Percentiles rank a stretch among this genome's conserved stretches.
Evolutionary conservation across 2,113 vertebrate genomes (phyloP).

Genomic region (Rhipidura dahli): DNA sequence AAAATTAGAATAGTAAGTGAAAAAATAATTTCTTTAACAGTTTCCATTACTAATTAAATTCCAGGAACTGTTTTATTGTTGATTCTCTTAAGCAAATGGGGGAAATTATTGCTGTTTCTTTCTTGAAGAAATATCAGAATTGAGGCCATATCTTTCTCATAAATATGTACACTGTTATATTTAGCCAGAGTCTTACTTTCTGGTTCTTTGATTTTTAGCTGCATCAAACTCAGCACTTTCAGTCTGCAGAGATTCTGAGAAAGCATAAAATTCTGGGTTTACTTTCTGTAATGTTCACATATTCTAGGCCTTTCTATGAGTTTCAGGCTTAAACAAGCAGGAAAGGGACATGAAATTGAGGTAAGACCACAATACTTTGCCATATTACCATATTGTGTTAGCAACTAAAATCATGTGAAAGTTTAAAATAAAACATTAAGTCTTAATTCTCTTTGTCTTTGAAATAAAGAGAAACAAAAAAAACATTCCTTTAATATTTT

Average conservation of each 20-base stretch:
- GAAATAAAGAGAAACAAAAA: not conserved
- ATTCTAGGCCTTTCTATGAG: not conserved
- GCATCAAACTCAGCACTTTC: constrained; percentile 17
- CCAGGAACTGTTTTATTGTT: constrained; percentile 13
- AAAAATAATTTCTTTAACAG: not conserved
- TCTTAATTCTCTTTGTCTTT: not conserved
- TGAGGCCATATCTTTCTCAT: not conserved
- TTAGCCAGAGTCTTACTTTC: constrained; percentile 18
- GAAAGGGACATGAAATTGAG: not conserved
- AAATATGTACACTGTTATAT: constrained; percentile 18
- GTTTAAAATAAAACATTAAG: not conserved
- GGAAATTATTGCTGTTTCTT: not conserved
- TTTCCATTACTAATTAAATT: constrained; percentile 39
- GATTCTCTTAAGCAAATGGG: not conserved
- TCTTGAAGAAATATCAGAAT: not conserved
- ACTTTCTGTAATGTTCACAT: not conserved
- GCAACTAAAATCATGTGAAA: not conserved
- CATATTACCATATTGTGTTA: not conserved
- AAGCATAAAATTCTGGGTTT: not conserved
- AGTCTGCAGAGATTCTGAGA: not conserved
- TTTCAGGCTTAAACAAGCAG: not conserved
- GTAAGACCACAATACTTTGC: not conserved
- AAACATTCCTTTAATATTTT: not conserved
- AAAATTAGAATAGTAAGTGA: constrained; percentile 44
- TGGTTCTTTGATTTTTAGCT: constrained; percentile 41